Conservation (phyloP, 2,113 vertebrate species). For the Caranx melampygus region DNA sequence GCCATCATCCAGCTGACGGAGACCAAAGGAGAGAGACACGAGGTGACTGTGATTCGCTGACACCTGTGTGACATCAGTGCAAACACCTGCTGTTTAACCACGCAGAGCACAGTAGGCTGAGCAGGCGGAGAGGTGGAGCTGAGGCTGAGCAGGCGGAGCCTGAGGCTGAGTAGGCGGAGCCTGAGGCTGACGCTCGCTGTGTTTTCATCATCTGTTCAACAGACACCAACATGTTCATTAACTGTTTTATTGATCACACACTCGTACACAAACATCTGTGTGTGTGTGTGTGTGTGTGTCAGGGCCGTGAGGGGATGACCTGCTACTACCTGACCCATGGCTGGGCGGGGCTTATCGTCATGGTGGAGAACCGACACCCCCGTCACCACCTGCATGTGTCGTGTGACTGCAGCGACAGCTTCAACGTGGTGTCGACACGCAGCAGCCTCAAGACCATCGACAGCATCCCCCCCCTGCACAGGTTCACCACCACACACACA, state of each 20-base stretch:
- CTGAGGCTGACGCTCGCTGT: too few relatives aligned
- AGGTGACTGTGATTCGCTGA: constrained; percentile 78
- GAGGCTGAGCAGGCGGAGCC: too few relatives aligned
- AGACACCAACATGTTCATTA: too few relatives aligned
- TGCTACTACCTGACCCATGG: constrained; percentile 97
- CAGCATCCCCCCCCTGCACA: constrained; percentile 95
- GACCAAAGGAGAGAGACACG: constrained; percentile 93
- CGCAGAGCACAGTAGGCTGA: too few relatives aligned
- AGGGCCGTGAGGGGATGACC: constrained; percentile 97
- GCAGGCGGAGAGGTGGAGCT: too few relatives aligned
- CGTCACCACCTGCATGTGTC: constrained; percentile 94
- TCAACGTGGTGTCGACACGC: constrained; percentile 95
- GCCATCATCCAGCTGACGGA: constrained; percentile 94
- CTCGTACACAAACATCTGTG: too few relatives aligned
- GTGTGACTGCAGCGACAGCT: constrained; percentile 97
- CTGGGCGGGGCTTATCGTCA: constrained; percentile 96
- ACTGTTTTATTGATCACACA: too few relatives aligned
- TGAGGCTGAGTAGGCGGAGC: too few relatives aligned
- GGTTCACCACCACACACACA: constrained; percentile 72
- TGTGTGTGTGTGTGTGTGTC: constrained; percentile 16
- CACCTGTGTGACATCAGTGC: too few relatives aligned
- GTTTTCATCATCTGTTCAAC: too few relatives aligned
- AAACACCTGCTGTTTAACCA: too few relatives aligned
- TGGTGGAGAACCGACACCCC: constrained; percentile 96
- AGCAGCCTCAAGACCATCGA: constrained; percentile 94